Evolutionary conservation across 2,113 vertebrate species (phyloP), one percentile per base, ranked within the genome.

Genomic region (Nestor notabilis): DNA sequence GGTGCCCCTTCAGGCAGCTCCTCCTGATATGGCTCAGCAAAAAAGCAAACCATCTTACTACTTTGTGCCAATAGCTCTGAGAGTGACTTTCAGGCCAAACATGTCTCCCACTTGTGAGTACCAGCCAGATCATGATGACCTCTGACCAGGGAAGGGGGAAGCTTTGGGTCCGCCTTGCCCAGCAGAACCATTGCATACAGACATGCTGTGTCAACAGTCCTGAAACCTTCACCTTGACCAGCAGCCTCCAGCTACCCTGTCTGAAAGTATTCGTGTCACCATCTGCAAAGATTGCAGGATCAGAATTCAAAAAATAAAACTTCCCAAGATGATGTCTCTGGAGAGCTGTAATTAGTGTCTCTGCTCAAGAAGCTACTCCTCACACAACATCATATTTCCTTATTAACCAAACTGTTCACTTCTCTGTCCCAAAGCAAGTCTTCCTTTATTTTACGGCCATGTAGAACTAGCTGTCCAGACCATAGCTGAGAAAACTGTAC

Each of bases 131-230:
- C 10, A 29, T 46, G 18, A 31, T 14, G 16, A 65, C 12, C 3
- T 41, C 35, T 61, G 37, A 63, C 3, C 24, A 53, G 18, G 12
- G 24, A 64, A 76, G 7, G 8, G 4, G 11, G 8, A 74, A 84
- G 41, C 2, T n/a, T 84, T 44, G 33, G 5, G 5, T 49, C 2
- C n/a, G 13, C 14, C 31, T 75, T 0, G 0, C 5, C 17, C 13
- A 63, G 37, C 24, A 79, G 20, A 87, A 47, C 1, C 2, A 43
- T 11, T 7, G 10, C 11, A 33, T 29, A 19, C 11, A 53, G 43
- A 64, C 7, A 5, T 53, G 17, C 39, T 6, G 1, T 0, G 0
- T 17, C 20, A 52, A n/a, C 37, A 44, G 28, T 9, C 21, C 50
- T 31, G n/a, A 66, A 49, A 70, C 2, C 31, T 5, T 20, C 20